phyloP scores from a whole-genome alignment of 2,113 vertebrate genomes.

The Cochlearius cochlearius region DNA sequence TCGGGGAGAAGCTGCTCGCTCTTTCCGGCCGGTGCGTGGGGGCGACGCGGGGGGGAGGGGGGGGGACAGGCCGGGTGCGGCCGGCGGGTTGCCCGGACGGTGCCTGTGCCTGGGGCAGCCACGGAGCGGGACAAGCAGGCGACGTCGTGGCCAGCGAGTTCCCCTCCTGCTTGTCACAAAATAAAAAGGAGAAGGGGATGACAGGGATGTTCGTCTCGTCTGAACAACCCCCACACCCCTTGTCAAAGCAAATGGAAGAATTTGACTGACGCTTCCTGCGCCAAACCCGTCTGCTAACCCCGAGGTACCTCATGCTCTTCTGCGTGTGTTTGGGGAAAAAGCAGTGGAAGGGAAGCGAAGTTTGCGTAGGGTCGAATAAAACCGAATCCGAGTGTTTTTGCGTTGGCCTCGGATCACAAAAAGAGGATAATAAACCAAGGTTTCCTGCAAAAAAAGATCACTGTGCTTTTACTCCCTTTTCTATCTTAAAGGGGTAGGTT shows the following conservation, averaged over 20 bases:
- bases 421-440: neutral
- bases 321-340: neutral
- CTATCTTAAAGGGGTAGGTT: neutral
- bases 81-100: neutral
- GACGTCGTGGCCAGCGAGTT: neutral
- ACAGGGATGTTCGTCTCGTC: neutral
- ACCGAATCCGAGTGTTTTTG: rapidly evolving
- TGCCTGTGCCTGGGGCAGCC: neutral
- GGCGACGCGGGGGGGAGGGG: neutral
- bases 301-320: neutral
- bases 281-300: neutral
- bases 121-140: neutral
- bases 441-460: neutral
- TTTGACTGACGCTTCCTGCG: neutral
- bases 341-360: neutral
- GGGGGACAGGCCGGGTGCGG: neutral
- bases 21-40: slow-evolving; percentile 21
- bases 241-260: slow-evolving; percentile 15
- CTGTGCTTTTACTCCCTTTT: neutral
- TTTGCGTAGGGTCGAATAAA: neutral
- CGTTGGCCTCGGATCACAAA: neutral
- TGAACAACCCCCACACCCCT: neutral
- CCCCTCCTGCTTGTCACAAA: neutral
- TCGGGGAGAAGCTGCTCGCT: neutral
- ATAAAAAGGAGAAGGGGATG: neutral